Evolutionary conservation across 2,797 vertebrate species (phyloP), one percentile per base, ranked within the genome.

Genomic region (Onychomys arenicola): DNA sequence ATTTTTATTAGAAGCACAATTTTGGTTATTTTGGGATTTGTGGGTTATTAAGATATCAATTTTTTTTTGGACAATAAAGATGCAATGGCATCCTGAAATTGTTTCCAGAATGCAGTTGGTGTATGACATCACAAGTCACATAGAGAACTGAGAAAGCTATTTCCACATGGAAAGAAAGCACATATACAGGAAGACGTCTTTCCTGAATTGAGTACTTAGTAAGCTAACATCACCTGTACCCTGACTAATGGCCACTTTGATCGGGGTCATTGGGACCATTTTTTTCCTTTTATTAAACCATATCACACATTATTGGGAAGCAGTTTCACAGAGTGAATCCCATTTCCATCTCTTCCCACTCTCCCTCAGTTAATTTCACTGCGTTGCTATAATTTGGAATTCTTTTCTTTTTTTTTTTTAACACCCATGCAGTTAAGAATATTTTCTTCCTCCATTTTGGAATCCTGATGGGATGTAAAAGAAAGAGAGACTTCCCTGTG

Each of bases 1-100:
- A 21, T 90, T 95, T 95, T 92, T 93, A 29, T 90, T 91, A 91
- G 75, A 96, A 91, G 81, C 80, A 85, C 59, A 95, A 95, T 75
- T 77, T 83, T 19, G 1, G 27, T 92, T 96, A 96, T 73, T 49
- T 76, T 34, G 0, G 25, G 94, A 87, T 92, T 96, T 96, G 77
- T 86, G 81, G 96, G 90, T 97, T 29, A 0, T 84, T 93, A 86
- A 71, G 93, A 93, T 85, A 61, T 23, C 59, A 82, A 83, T 71
- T 59, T 61, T 77, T 61, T n/a, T 52, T 52, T 89, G 61, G 85
- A 87, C 49, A 16, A 16, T 90, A 52, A 75, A 88, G 55, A 69
- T 40, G 16, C 27, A 59, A 16, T 52, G 9, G 87, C 83, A 40
- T 27, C 49, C 52, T 89, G 12, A 75, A 34, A 43, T 85, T 88